Evolutionary conservation across 2,797 vertebrate species (phyloP).

Genomic region (Dipus sagitta): DNA sequence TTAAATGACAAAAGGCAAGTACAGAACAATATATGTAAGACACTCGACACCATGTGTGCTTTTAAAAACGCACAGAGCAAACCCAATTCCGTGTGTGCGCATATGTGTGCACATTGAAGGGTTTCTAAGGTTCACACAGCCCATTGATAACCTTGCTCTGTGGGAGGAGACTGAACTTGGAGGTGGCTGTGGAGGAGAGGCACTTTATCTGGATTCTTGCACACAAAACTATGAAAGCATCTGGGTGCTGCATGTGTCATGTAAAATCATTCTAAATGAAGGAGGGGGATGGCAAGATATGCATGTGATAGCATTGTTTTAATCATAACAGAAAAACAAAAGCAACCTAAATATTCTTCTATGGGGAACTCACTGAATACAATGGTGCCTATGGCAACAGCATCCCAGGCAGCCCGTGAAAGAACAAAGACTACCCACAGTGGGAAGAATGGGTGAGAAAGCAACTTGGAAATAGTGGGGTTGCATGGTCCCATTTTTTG

Average conservation of each 20-base stretch:
- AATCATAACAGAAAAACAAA: not conserved
- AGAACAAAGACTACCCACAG: not conserved
- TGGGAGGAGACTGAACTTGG: not conserved
- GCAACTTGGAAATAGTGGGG: not conserved
- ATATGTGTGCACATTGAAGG: not conserved
- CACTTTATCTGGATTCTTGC: conserved; percentile 30
- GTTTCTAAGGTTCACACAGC: not conserved
- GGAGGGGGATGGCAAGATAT: not conserved
- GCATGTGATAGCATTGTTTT: not conserved
- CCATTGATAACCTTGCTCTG: not conserved
- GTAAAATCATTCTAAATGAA: conserved; percentile 66
- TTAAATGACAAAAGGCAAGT: conserved; percentile 15
- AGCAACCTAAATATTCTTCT: conserved; percentile 49
- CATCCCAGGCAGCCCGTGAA: not conserved
- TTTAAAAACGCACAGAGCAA: not conserved
- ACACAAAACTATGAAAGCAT: not conserved
- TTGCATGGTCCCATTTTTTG: not conserved
- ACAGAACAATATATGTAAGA: no score
- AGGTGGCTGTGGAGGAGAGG: not conserved
- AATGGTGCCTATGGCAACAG: conserved; percentile 65
- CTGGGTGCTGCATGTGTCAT: not conserved
- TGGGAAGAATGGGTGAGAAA: not conserved
- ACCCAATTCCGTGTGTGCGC: not conserved
- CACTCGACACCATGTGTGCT: not conserved
- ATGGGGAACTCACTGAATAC: conserved; percentile 33